A percentile compares a stretch with the other conserved stretches of the same genome.
Conservation (phyloP, 64 coral and sea anemone genomes). For the Astreopora myriophthalma region DNA sequence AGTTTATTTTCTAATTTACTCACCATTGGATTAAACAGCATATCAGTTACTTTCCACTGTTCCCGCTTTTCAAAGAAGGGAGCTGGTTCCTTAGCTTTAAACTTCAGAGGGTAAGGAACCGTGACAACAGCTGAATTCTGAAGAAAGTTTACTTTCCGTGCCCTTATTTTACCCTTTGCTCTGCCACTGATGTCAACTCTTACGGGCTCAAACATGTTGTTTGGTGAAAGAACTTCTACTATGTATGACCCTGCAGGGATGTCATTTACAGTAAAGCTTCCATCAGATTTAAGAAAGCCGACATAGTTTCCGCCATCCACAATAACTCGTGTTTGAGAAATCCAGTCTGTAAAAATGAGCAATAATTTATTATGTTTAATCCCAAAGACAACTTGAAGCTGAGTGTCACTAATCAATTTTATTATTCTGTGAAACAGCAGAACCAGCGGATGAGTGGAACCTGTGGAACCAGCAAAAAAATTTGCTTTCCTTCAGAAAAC, state of each 20-base stretch:
- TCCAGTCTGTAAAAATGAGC: slow-evolving; percentile 75
- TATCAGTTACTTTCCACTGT: slow-evolving; percentile 90
- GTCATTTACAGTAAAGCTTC: slow-evolving; percentile 84
- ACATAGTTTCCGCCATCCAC: slow-evolving; percentile 90
- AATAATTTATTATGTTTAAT: no score
- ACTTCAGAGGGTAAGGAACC: slow-evolving; percentile 88
- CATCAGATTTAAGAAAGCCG: slow-evolving; percentile 92
- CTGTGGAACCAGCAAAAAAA: no score
- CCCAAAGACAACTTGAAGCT: no score
- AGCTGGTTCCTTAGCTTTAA: slow-evolving; percentile 89
- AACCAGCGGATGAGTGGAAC: no score
- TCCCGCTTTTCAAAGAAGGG: slow-evolving; percentile 99
- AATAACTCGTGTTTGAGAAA: slow-evolving; percentile 85
- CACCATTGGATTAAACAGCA: slow-evolving; percentile 99
- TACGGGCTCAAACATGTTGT: slow-evolving; percentile 94
- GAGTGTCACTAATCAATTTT: no score
- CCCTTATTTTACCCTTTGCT: slow-evolving; percentile 94
- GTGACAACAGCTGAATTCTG: slow-evolving; percentile 97
- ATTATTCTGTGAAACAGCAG: no score
- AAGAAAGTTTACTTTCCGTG: slow-evolving; percentile 98
- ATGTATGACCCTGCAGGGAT: slow-evolving; percentile 93
- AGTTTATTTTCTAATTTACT: slow-evolving; percentile 11
- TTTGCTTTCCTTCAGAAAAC: no score
- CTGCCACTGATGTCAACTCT: slow-evolving; percentile 96
- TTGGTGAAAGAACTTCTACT: slow-evolving; percentile 95